A percentile compares a stretch with the other conserved stretches of the same genome.
Conservation (phyloP, 2,888 invertebrate species). For the Tenthredo distinguenda region DNA sequence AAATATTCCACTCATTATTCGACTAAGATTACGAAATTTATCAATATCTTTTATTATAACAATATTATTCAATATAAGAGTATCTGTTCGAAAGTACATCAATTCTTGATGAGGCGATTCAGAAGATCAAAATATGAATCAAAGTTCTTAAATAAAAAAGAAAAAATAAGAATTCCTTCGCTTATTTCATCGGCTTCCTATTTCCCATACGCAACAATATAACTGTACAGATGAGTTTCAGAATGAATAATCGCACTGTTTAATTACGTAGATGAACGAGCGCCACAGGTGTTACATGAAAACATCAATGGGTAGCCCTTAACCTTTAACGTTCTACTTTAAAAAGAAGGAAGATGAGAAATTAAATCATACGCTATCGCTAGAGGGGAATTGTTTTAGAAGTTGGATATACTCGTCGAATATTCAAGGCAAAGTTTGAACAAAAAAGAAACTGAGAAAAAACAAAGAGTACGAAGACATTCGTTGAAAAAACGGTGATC, state of each 20-base stretch:
- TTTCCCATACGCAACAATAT: neutral
- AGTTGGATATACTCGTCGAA: neutral
- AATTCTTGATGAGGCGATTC: too few relatives aligned
- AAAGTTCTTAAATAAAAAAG: neutral
- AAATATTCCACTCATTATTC: neutral
- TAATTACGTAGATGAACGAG: neutral
- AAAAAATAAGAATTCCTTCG: neutral
- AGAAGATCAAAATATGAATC: neutral
- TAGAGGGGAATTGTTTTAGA: neutral
- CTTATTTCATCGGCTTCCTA: neutral
- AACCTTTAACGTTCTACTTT: neutral
- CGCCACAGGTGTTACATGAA: slow-evolving; percentile 22
- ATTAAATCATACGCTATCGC: neutral
- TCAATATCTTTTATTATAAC: neutral
- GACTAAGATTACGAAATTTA: neutral
- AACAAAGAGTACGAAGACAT: neutral
- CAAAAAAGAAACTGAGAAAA: neutral
- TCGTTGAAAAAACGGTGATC: neutral
- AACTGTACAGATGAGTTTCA: neutral
- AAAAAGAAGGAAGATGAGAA: neutral
- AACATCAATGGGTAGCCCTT: neutral
- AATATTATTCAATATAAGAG: neutral
- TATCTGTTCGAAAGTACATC: neutral
- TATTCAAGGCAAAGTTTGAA: neutral
- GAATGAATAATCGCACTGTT: neutral